A percentile compares a stretch with the other conserved stretches of the same genome.
Conservation (phyloP, 2,797 vertebrate species). For the Novumbra hubbsi region DNA sequence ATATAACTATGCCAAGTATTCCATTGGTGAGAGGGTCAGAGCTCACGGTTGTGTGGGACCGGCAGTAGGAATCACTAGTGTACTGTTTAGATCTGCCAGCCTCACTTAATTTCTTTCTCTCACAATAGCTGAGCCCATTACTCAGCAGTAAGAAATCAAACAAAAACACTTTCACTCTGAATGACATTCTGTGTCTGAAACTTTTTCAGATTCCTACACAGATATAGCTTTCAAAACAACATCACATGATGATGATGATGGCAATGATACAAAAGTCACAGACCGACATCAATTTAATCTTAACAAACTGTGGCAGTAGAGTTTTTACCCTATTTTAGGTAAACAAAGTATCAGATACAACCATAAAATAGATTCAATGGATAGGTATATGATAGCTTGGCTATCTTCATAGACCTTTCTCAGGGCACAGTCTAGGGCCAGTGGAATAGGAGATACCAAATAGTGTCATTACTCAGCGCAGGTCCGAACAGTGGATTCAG, state of each 20-base stretch:
- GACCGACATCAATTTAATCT: not conserved
- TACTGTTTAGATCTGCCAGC: constrained; percentile 25
- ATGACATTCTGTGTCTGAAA: constrained; percentile 31
- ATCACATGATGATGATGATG: constrained; percentile 20
- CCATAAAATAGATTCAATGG: not conserved
- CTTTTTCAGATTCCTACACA: constrained; percentile 2
- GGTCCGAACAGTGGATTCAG: constrained; percentile 84
- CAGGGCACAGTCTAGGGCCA: constrained; percentile 56
- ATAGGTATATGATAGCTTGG: not conserved
- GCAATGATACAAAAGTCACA: not conserved
- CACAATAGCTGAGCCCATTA: constrained; percentile 53
- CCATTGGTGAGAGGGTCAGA: constrained; percentile 32
- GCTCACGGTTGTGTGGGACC: constrained; percentile 14
- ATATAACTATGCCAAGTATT: constrained; percentile 27
- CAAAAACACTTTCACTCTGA: constrained; percentile 26
- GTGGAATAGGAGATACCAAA: constrained; percentile 75
- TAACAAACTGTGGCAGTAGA: not conserved
- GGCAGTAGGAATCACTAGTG: constrained; percentile 29
- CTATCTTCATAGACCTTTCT: not conserved
- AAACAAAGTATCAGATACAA: constrained; percentile 2
- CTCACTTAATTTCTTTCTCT: constrained; percentile 24
- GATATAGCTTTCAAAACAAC: constrained; percentile 19
- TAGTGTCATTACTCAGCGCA: constrained; percentile 74
- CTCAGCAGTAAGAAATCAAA: constrained; percentile 43
- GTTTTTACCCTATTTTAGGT: not conserved